Conservation (phyloP, 2,797 vertebrate genomes). For the Pseudochromis fuscus region DNA sequence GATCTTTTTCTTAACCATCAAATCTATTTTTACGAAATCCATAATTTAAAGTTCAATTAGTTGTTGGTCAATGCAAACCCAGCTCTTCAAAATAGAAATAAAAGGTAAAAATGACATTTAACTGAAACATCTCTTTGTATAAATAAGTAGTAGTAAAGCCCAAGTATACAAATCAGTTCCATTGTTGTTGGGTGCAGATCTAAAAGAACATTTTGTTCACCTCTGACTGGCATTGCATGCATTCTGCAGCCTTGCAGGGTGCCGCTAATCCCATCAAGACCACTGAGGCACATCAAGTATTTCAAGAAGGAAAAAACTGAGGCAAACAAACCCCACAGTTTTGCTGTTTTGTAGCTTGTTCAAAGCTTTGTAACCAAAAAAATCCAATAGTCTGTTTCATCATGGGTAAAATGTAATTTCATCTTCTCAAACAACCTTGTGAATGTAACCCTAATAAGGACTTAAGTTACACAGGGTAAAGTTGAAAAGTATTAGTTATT, state of each 20-base stretch:
- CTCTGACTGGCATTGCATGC: background rate
- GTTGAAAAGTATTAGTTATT: too few relatives aligned
- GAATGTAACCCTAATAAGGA: background rate
- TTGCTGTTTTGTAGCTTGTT: background rate
- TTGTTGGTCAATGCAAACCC: background rate
- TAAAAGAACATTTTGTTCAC: slow-evolving; percentile 17
- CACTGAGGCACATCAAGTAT: slow-evolving; percentile 15
- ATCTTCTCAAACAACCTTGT: background rate
- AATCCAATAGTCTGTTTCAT: background rate
- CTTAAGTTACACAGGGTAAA: too few relatives aligned
- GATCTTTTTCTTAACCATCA: too few relatives aligned
- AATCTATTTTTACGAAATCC: too few relatives aligned
- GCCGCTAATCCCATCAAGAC: slow-evolving; percentile 28
- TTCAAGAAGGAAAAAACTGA: background rate
- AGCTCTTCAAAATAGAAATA: background rate
- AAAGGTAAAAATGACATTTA: too few relatives aligned
- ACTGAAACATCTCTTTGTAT: background rate
- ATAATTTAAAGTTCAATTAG: too few relatives aligned
- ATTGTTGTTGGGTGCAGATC: background rate
- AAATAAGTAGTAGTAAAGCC: background rate
- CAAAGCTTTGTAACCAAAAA: background rate
- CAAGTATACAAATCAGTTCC: background rate
- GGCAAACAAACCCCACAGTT: too few relatives aligned
- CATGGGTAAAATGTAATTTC: background rate
- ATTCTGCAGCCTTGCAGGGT: slow-evolving; percentile 11